Evolutionary conservation across 2,797 vertebrate genomes (phyloP), one percentile per base, ranked within the genome.

Genomic region (Phoeniculus purpureus): DNA sequence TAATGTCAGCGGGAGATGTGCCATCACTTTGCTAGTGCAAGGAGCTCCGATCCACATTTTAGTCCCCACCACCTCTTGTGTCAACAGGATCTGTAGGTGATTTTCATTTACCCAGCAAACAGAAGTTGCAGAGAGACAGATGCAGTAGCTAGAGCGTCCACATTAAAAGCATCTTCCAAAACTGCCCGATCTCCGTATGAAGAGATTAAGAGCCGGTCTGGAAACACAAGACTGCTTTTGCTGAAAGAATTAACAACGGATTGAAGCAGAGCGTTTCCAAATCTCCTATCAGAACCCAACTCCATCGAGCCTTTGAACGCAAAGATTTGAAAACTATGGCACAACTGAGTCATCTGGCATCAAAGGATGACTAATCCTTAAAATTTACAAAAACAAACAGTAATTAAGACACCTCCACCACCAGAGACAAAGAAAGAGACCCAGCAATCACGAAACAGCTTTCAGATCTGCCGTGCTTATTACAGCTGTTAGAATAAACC

Each of bases 341-440:
- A 81, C 26, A 84, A 86, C 62, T 82, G 86, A 97, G 84, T 97
- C 94, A 97, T 91, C 61, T 75, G 40, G 82, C 68, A 96, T 92
- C 94, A 96, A 97, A 96, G 88, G 85, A 77, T 92, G 85, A 96
- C 86, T 97, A 95, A 97, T 85, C 74, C 83, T 77, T 91, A 94
- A 77, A 95, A 94, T 90, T 95, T 91, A 93, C 76, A 94, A 95
- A 94, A 96, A 95, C 94, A 96, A 97, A 96, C 87, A 95, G 94
- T 92, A 94, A 96, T 95, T 95, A 96, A 95, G 85, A 94, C 85
- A 95, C 94, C 94, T 96, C 81, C 83, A 89, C 81, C 89, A 93
- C 60, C 91, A 90, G 64, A 96, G 83, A 94, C 89, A 93, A 80
- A 97, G 94, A 92, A 89, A 76, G 85, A 88, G 94, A 90, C 52